phyloP scores from a whole-genome alignment of 2,113 vertebrate species.

The Oryzias melastigma region DNA sequence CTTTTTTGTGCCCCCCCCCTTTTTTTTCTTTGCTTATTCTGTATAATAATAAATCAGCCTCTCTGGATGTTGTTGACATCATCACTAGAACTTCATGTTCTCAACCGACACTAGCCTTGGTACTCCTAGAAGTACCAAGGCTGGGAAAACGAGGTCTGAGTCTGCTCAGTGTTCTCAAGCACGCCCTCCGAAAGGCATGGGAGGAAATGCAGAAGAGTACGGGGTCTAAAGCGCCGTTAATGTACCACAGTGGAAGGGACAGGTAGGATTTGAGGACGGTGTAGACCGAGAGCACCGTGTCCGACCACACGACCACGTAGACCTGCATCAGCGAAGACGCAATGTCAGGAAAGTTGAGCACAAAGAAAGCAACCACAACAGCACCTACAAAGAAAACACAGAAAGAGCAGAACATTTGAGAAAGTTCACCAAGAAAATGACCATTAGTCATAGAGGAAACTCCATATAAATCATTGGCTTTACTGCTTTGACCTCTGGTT shows the following conservation, averaged over 20 bases:
- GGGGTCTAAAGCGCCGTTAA: conserved; percentile 77
- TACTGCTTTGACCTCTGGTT: too few species aligned
- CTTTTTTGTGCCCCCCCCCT: not conserved
- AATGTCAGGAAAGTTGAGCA: conserved; percentile 80
- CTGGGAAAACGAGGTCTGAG: conserved; percentile 26
- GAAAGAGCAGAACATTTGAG: not conserved
- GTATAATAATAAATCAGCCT: conserved; percentile 4
- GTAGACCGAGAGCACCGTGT: conserved; percentile 66
- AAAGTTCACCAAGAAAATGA: not conserved
- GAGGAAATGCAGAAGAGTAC: conserved; percentile 81
- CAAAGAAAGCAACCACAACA: conserved; percentile 75
- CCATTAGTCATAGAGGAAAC: too few species aligned
- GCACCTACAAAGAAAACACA: conserved; percentile 64
- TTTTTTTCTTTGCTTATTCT: not conserved
- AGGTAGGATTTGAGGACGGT: conserved; percentile 77
- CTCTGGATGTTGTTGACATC: conserved; percentile 16
- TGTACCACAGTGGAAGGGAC: conserved; percentile 79
- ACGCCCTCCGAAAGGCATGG: conserved; percentile 73
- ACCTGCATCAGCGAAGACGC: conserved; percentile 79
- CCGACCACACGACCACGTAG: conserved; percentile 74
- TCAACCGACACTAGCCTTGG: conserved; percentile 14
- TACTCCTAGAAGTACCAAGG: conserved; percentile 23
- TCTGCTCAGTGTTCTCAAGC: conserved; percentile 68
- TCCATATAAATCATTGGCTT: too few species aligned
- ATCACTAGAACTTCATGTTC: conserved; percentile 21